A percentile compares a stretch with the other conserved stretches of the same genome.
Evolutionary conservation across 1,140 invertebrate genomes (phyloP).

Genomic region (Diorhabda elongata): DNA sequence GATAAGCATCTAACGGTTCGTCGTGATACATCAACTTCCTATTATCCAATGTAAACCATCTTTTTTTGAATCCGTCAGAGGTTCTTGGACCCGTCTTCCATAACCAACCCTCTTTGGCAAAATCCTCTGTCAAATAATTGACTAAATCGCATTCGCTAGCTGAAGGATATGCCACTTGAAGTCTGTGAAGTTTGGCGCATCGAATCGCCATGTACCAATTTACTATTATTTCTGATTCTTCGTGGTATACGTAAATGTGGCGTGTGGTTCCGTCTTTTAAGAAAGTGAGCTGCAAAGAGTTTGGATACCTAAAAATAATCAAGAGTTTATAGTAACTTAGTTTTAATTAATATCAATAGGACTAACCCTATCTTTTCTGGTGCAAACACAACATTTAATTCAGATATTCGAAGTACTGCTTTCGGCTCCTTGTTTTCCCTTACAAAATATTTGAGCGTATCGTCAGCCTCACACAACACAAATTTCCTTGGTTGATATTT

Average conservation of each 20-base stretch:
- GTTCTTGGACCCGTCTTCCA: slow-evolving; percentile 81
- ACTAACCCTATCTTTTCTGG: slow-evolving; percentile 68
- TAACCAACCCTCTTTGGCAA: slow-evolving; percentile 80
- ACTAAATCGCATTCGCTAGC: slow-evolving; percentile 72
- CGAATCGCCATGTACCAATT: slow-evolving; percentile 88
- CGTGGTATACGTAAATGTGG: slow-evolving; percentile 83
- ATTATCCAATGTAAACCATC: slow-evolving; percentile 87
- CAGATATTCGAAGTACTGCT: slow-evolving; percentile 73
- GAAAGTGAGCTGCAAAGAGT: slow-evolving; percentile 78
- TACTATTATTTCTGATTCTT: slow-evolving; percentile 77
- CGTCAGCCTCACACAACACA: slow-evolving; percentile 72
- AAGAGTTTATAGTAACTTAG: no score
- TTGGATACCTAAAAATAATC: slow-evolving; percentile 43
- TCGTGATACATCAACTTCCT: slow-evolving; percentile 72
- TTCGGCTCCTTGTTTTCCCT: slow-evolving; percentile 83
- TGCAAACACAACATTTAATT: slow-evolving; percentile 81
- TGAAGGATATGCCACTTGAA: slow-evolving; percentile 80
- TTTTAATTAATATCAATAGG: slow-evolving; percentile 61
- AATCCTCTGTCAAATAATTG: slow-evolving; percentile 72
- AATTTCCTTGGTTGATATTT: slow-evolving; percentile 80
- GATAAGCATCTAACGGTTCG: slow-evolving; percentile 77
- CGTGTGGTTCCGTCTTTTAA: slow-evolving; percentile 77
- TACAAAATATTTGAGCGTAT: slow-evolving; percentile 80
- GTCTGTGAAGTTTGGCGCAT: slow-evolving; percentile 75
- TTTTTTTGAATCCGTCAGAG: slow-evolving; percentile 73